Percentiles rank a stretch among this genome's conserved stretches.
Evolutionary conservation across 2,113 vertebrate species (phyloP).

Genomic region (Vimba vimba): DNA sequence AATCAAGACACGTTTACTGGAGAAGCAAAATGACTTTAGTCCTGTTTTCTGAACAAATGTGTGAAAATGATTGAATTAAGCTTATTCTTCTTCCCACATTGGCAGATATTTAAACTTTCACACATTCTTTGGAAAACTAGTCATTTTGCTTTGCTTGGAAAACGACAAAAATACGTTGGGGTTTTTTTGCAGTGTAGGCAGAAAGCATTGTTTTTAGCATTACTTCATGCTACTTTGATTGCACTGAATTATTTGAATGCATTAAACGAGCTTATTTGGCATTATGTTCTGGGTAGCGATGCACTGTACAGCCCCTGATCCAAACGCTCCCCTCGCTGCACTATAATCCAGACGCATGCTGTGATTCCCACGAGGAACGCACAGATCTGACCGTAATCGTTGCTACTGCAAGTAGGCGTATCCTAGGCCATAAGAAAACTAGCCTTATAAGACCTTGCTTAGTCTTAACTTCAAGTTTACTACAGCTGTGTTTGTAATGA

Average conservation of each 20-base stretch:
- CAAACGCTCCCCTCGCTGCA: constrained; percentile 55
- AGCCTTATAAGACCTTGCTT: constrained; percentile 79
- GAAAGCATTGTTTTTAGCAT: neutral
- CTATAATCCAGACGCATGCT: constrained; percentile 61
- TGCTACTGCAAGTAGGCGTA: constrained; percentile 54
- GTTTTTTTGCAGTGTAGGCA: too few relatives aligned
- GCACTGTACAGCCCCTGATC: neutral
- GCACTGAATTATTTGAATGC: neutral
- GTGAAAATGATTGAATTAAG: too few relatives aligned
- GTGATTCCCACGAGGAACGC: constrained; percentile 41
- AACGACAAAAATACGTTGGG: too few relatives aligned
- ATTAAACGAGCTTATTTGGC: neutral
- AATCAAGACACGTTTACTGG: too few relatives aligned
- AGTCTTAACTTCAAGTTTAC: constrained; percentile 81
- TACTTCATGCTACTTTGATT: neutral
- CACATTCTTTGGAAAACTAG: too few relatives aligned
- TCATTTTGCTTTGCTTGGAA: too few relatives aligned
- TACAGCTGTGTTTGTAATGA: constrained; percentile 66
- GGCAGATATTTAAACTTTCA: too few relatives aligned
- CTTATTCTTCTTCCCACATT: too few relatives aligned
- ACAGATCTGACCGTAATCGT: constrained; percentile 24
- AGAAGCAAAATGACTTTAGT: too few relatives aligned
- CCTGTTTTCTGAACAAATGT: too few relatives aligned
- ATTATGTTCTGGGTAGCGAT: neutral
- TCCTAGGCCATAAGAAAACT: constrained; percentile 68